Conservation (phyloP, 2,797 vertebrate species). For the Poeciliopsis turneri region DNA sequence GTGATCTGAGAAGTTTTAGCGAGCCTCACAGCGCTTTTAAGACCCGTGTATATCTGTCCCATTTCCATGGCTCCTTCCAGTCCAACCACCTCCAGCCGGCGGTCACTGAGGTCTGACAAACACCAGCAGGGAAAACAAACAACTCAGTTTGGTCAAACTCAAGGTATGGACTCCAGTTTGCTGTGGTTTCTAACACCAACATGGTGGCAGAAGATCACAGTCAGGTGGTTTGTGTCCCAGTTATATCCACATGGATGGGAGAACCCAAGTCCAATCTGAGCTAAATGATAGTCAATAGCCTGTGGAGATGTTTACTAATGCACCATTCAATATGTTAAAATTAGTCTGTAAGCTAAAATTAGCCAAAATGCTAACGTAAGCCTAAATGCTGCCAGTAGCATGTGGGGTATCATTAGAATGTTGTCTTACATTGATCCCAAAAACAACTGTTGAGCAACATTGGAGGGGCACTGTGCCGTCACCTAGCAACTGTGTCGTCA, state of each 20-base stretch:
- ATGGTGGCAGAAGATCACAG: not conserved
- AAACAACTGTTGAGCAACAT: too few species aligned
- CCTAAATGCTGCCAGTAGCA: too few species aligned
- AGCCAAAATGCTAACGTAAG: too few species aligned
- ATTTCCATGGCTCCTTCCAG: slow-evolving; percentile 93
- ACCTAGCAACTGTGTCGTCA: too few species aligned
- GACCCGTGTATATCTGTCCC: slow-evolving; percentile 94
- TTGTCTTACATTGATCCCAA: too few species aligned
- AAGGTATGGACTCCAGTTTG: not conserved
- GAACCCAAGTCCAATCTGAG: not conserved
- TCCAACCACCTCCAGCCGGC: slow-evolving; percentile 90
- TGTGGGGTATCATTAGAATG: too few species aligned
- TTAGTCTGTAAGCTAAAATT: too few species aligned
- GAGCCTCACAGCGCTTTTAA: slow-evolving; percentile 91
- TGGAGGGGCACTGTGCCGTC: too few species aligned
- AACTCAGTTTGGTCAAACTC: not conserved
- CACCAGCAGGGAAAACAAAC: not conserved
- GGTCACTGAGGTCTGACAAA: slow-evolving; percentile 87
- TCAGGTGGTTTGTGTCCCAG: not conserved
- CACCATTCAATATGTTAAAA: too few species aligned
- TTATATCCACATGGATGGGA: not conserved
- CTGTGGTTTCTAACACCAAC: not conserved
- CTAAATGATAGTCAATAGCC: too few species aligned
- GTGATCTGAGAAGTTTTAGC: slow-evolving; percentile 92
- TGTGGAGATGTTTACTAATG: too few species aligned